A percentile compares a stretch with the other conserved stretches of the same genome.
Conservation (phyloP, 1,140 invertebrate species). For the Drosophila ercepeae region DNA sequence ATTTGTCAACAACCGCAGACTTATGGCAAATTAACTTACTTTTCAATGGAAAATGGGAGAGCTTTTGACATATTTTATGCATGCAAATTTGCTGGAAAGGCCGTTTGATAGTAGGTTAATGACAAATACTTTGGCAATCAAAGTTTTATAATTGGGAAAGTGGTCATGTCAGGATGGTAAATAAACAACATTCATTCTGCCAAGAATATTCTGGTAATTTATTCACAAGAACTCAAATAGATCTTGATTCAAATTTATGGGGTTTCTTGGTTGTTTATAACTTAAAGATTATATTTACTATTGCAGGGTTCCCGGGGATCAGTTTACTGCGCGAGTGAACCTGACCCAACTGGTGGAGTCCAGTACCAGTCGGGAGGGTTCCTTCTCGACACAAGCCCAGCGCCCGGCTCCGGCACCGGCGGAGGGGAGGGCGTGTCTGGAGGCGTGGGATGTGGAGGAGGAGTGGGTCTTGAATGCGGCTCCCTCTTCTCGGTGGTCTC, state of each 20-base stretch:
- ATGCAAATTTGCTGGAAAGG: constrained; percentile 13
- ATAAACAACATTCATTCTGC: neutral
- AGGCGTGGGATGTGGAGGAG: constrained; percentile 4
- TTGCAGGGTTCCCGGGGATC: constrained; percentile 84
- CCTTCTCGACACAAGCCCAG: constrained; percentile 77
- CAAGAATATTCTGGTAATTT: neutral
- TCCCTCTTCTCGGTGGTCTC: constrained; percentile 86
- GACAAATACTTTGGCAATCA: constrained; percentile 25
- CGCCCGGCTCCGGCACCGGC: constrained; percentile 33
- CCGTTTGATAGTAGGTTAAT: neutral
- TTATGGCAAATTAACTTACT: constrained; percentile 29
- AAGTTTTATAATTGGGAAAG: neutral
- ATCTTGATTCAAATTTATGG: too few species aligned
- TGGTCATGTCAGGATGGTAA: neutral
- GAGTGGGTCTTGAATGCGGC: constrained; percentile 70
- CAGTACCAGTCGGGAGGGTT: constrained; percentile 83
- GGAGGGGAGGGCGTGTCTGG: constrained; percentile 32
- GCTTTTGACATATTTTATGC: neutral
- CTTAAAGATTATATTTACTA: too few species aligned
- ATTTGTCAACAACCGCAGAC: constrained; percentile 16
- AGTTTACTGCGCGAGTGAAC: constrained; percentile 84
- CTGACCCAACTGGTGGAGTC: constrained; percentile 83
- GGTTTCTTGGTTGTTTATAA: too few species aligned
- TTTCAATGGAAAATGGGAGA: constrained; percentile 12
- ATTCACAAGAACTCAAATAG: too few species aligned